Conservation (phyloP, 1,140 invertebrate species). For the Bacillus rossius region DNA sequence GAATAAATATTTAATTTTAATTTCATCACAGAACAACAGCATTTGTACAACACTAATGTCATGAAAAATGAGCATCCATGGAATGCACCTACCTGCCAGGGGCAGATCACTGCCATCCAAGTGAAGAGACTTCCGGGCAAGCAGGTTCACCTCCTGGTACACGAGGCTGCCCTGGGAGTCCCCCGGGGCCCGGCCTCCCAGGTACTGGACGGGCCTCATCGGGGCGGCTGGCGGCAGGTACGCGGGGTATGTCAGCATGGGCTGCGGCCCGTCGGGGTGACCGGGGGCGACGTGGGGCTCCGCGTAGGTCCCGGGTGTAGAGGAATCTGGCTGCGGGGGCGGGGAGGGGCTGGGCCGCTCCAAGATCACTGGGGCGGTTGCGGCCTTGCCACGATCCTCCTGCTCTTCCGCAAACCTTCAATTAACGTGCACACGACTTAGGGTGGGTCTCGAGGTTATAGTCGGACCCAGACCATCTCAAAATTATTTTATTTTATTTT, state of each 20-base stretch:
- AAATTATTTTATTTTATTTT: no score
- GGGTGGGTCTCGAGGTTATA: no score
- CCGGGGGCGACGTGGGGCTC: not conserved
- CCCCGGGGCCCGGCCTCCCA: not conserved
- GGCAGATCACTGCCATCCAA: conserved; percentile 51
- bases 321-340: not conserved
- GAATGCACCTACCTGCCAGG: conserved; percentile 46
- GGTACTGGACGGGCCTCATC: not conserved
- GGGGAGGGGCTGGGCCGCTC: not conserved
- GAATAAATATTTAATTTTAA: no score
- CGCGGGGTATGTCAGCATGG: not conserved
- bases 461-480: no score
- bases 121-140: conserved; percentile 46
- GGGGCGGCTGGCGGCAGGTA: not conserved
- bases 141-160: conserved; percentile 39
- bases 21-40: no score
- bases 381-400: not conserved
- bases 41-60: conserved; percentile 1
- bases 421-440: no score
- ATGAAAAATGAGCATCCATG: no score
- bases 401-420: no score
- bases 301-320: not conserved
- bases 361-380: not conserved
- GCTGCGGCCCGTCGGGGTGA: not conserved
- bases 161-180: not conserved